Base-by-base conservation (phyloP, 1,140 invertebrate genomes). In the Drosophila mojavensis region DNA sequence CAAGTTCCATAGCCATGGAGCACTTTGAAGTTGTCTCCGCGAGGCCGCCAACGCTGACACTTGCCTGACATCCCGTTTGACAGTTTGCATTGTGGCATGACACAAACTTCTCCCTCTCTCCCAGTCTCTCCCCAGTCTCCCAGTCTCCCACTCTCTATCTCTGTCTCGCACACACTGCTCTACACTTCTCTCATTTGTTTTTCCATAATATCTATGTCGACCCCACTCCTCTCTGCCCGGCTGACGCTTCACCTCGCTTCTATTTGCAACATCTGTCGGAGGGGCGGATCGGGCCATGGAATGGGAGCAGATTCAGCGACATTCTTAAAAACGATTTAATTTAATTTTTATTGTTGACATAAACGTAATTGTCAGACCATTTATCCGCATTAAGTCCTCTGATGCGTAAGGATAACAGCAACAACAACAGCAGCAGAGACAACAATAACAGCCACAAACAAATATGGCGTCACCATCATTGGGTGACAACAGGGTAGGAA, bases 291-390 rank as follows among this genome's bases (percentile, higher is more conserved):
- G 55, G 10, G 54, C 15, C 24, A 56, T 33, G 55, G 33, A 36
- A 28, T 13, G 36, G 51, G 30, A 43, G 24, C 20, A 5, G 48
- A 51, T 54, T 53, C 55, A 58, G 51, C 67, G 50, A 66, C 64
- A 75, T 78, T 81, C 84, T 79, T 79, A 80, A 89, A 89, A 89
- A 81, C 84, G 84, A 89, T 89, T 89, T 89, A 89, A 89, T 89
- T 89, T 89, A 89, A 89, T 89, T 89, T 89, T 89, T 89, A 90
- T 89, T 89, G 85, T 90, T 89, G 85, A 90, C 85, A 90, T 90
- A 90, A 91, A 84, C 90, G 85, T 83, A 91, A 91, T 91, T 91
- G 90, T 88, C 85, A 91, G 75, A 83, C 82, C 90, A 91, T 91
- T 91, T 91, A 91, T 91, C 79, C 90, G 90, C 79, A 91, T 91